These are phyloP conservation scores for Ectropis crepuscularia DNA, from an alignment of 2,888 invertebrate genomes.

Conservation along the genomic window DNA sequence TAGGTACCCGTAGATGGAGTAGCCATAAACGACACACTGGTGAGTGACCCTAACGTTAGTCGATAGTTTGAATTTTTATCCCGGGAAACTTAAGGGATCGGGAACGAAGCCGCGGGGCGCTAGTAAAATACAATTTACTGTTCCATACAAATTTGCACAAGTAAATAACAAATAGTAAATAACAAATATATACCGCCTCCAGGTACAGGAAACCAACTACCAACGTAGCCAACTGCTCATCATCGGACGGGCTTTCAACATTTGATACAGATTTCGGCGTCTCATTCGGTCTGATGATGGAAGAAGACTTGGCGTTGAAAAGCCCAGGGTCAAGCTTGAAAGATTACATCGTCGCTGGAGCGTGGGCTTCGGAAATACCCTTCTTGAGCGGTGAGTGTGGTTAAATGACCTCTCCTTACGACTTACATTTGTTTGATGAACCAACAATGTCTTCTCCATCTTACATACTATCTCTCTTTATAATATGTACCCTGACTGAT, in stretches of 20 bases:
- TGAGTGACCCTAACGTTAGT: no score
- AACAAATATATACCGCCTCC: slow-evolving; percentile 13
- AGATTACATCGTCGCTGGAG: slow-evolving; percentile 62
- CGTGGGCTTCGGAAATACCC: slow-evolving; percentile 48
- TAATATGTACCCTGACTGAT: no score
- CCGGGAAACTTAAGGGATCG: no score
- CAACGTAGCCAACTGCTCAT: slow-evolving; percentile 54
- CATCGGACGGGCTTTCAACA: slow-evolving; percentile 40
- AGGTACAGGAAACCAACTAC: slow-evolving; percentile 67
- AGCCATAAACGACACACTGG: no score
- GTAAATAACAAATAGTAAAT: not conserved
- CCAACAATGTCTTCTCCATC: no score
- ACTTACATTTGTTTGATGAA: no score
- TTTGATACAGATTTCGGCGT: slow-evolving; percentile 73
- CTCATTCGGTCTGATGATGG: slow-evolving; percentile 63
- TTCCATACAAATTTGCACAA: not conserved
- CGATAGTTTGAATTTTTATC: no score
- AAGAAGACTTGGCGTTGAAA: slow-evolving; percentile 64
- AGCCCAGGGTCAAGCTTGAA: slow-evolving; percentile 45
- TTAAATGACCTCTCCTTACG: no score
- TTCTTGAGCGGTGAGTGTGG: slow-evolving; percentile 59
- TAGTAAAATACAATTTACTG: no score
- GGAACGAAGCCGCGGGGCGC: no score
- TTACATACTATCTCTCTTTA: no score
- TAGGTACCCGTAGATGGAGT: no score